These are phyloP conservation scores for Larimichthys crocea DNA, from an alignment of 2,113 vertebrate species.

Conservation along the genomic window DNA sequence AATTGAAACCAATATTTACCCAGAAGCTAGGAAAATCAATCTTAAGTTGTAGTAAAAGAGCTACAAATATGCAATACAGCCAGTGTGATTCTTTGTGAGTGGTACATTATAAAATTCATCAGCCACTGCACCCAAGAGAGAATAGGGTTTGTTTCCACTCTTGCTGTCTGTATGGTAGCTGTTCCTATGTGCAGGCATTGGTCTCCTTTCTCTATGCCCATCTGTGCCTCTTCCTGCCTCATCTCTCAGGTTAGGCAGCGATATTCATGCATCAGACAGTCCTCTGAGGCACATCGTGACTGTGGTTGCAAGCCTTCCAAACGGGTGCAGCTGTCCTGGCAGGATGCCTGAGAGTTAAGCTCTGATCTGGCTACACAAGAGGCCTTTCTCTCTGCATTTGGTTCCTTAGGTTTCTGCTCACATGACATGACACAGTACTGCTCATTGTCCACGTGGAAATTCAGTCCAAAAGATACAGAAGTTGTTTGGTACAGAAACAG, in stretches of 20 bases:
- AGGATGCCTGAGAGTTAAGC: conserved; percentile 64
- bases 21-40: not conserved
- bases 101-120: not conserved
- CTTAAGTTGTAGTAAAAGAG: not conserved
- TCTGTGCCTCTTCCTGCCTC: conserved; percentile 52
- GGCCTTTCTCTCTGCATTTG: conserved; percentile 53
- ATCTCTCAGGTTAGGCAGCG: conserved; percentile 26
- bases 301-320: conserved; percentile 61
- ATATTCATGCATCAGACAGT: conserved; percentile 57
- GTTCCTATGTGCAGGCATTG: not conserved
- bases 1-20: not conserved
- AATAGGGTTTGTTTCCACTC: conserved; percentile 1
- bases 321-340: conserved; percentile 80
- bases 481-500: conserved; percentile 21
- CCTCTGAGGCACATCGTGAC: conserved; percentile 55
- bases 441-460: conserved; percentile 42
- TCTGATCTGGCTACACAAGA: conserved; percentile 73
- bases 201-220: conserved; percentile 22
- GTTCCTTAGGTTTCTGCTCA: conserved; percentile 61
- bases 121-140: not conserved
- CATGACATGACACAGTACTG: conserved; percentile 42
- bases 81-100: not conserved
- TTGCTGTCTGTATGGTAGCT: conserved; percentile 14
- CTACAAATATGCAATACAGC: not conserved
- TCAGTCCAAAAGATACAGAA: conserved; percentile 39